Evolutionary conservation across 2,888 invertebrate genomes (phyloP).

Genomic region (Reticulitermes lucifugus): DNA sequence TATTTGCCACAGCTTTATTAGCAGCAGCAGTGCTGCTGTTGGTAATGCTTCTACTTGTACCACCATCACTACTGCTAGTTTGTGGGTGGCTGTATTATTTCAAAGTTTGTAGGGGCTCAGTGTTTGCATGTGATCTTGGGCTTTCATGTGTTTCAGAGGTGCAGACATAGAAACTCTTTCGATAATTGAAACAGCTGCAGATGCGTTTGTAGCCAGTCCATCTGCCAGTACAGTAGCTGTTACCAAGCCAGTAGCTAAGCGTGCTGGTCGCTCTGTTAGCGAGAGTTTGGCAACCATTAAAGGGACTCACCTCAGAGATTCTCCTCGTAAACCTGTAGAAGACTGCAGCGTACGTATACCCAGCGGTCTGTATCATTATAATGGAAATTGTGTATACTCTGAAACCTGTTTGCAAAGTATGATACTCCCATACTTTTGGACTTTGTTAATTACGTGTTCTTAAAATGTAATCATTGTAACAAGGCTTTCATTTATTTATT

Average conservation of each 20-base stretch:
- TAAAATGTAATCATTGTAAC: no score
- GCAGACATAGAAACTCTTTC: constrained; percentile 80
- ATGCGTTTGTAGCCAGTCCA: constrained; percentile 60
- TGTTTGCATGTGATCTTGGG: not conserved
- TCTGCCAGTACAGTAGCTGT: constrained; percentile 65
- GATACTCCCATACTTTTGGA: no score
- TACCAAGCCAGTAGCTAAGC: constrained; percentile 68
- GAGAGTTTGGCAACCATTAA: constrained; percentile 59
- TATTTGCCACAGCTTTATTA: no score
- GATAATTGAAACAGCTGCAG: constrained; percentile 76
- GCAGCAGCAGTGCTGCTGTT: no score
- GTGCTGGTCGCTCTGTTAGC: constrained; percentile 65
- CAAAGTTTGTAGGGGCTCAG: not conserved
- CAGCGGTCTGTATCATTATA: constrained; percentile 53
- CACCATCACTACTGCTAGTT: no score
- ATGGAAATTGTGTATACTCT: no score
- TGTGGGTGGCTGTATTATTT: not conserved
- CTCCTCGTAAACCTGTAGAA: constrained; percentile 56
- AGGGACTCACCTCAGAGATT: constrained; percentile 46
- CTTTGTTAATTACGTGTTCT: no score
- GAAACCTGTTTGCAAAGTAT: no score
- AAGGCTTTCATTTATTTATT: no score
- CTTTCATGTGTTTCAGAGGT: constrained; percentile 59
- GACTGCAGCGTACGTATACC: constrained; percentile 54
- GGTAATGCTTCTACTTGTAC: no score